Evolutionary conservation across 2,113 vertebrate genomes (phyloP), one percentile per base, ranked within the genome.

Genomic region (Pterophyllum scalare): DNA sequence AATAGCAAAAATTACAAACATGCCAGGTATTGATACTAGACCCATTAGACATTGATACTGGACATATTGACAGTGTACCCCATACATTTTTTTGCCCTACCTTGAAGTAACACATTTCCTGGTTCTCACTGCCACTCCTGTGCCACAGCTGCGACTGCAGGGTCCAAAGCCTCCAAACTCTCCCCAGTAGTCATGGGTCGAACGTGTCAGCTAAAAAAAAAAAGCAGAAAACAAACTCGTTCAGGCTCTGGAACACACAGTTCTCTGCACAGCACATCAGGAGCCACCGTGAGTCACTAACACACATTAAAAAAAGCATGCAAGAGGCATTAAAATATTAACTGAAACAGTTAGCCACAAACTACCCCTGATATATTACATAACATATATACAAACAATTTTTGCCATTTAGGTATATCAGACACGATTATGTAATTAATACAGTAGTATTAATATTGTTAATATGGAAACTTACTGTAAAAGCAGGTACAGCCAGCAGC

Each of bases 141-240:
- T 94, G 26, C 95, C 95, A 75, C 95, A 96, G 74, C 92, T 94
- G 14, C 95, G 93, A 46, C 94, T 96, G 89, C 95, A 96, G n/a
- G 92, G 83, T 24, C 95, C 94, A 59, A 90, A 95, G 33, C 92
- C 76, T 56, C 93, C 93, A 59, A 93, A 95, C 61, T 94, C 91
- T 13, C 90, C 93, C 93, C 94, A 96, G 85, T 87, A 85, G 79
- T 95, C 94, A 38, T 88, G 75, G 35, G 43, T 67, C 2, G 94
- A 89, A 26, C 24, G 70, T 33, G 74, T 82, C 17, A 91, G 13
- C 94, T 94, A 74, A 11, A 65, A 65, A 70, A 65, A 70, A 77
- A 33, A 6, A 35, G 20, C 24, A 54, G 38, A 43, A 11, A 81
- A 80, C 28, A 31, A 24, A 33, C 26, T 46, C 5, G 1, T 35